phyloP scores from a whole-genome alignment of 2,888 invertebrate genomes.

The Vanessa cardui region DNA sequence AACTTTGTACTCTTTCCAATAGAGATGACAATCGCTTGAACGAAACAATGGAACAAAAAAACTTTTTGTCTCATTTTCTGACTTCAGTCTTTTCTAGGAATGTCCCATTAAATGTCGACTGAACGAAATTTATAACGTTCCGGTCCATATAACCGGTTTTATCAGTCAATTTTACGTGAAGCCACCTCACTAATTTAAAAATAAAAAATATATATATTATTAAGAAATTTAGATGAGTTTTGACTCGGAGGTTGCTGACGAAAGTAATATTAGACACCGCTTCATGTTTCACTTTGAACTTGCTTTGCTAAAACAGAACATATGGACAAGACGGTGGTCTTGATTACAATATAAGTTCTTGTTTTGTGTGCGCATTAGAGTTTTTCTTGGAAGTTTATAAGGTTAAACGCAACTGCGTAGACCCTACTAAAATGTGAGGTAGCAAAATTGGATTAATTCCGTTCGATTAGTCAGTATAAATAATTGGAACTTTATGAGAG shows the following conservation, averaged over 20 bases:
- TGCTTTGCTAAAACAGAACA: no score
- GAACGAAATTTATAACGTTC: constrained; percentile 53
- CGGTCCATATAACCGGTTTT: constrained; percentile 46
- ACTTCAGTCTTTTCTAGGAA: constrained; percentile 63
- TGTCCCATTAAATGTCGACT: constrained; percentile 55
- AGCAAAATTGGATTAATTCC: no score
- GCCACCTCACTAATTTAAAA: constrained; percentile 30
- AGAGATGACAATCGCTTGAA: constrained; percentile 15
- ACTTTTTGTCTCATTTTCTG: constrained; percentile 47
- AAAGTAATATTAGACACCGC: not conserved
- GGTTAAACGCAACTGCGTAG: no score
- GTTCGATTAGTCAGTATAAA: no score
- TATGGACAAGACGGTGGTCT: no score
- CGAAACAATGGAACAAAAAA: constrained; percentile 11
- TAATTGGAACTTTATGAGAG: no score
- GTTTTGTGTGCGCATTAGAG: no score
- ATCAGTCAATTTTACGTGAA: constrained; percentile 45
- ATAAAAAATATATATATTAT: constrained; percentile 18
- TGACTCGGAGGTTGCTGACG: not conserved
- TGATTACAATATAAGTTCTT: no score
- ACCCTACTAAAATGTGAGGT: no score
- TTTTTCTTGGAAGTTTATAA: no score
- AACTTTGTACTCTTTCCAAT: not conserved
- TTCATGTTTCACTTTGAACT: no score
- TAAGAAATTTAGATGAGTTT: constrained; percentile 4